Evolutionary conservation across 2,113 vertebrate genomes (phyloP), one percentile per base, ranked within the genome.

Genomic region (Rattus norvegicus): DNA sequence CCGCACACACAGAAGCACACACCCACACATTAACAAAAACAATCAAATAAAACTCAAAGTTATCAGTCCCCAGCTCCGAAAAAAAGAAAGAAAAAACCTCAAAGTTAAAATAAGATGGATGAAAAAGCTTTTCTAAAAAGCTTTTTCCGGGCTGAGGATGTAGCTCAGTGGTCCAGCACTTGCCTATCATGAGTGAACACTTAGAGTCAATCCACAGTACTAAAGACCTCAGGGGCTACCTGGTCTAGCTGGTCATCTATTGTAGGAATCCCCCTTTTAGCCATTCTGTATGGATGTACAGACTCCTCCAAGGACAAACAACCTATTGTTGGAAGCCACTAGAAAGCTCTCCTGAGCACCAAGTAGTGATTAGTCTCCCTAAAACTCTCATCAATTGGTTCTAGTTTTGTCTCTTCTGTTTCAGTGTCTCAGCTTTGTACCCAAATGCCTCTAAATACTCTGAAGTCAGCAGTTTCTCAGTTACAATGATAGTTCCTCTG

Each of bases 401-500:
- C 47, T 89, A n/a, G 73, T 88, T 75, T 26, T 95, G 69, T 94
- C 19, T 63, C 28, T 95, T 56, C 39, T 85, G 47, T n/a, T 70
- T 96, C 11, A 33, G 0, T 26, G 30, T 90, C 79, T 93, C 39
- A 79, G 69, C 10, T 84, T 81, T 84, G 59, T 93, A 87, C 52
- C 28, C 59, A 93, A 91, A 87, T 19, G 92, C 24, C 61, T 83
- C 80, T 36, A 90, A 56, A 93, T 93, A 95, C 63, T 90, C 86
- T 75, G 85, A 90, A 88, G 22, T 3, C 61, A 90, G 76, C 13
- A 0, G 6, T 65, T 33, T 95, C 73, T 67, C n/a, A 90, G 69
- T 76, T 65, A 72, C 4, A 26, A 47, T 26, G 39, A 9, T 76
- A 90, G 86, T 72, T 67, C 76, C 33, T 91, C 59, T 81, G 88